These are phyloP conservation scores for Thalassarche chlororhynchos DNA, from an alignment of 2,113 vertebrate species.

Conservation along the genomic window DNA sequence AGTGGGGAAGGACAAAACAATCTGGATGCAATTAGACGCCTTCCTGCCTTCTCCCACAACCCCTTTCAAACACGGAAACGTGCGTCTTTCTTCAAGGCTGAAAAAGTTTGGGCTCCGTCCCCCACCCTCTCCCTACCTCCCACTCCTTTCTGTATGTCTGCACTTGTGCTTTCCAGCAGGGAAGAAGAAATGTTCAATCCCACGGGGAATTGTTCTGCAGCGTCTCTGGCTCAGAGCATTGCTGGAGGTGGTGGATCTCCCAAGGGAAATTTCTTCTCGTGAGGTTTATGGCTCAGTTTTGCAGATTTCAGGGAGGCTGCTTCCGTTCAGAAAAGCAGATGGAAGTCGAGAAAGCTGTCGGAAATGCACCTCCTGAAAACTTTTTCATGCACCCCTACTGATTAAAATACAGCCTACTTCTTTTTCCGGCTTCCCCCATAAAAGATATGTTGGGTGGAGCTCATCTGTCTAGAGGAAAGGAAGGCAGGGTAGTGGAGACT, in stretches of 20 bases:
- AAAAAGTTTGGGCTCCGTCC: background rate
- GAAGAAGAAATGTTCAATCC: background rate
- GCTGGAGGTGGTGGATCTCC: constrained; percentile 28
- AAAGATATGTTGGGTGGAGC: constrained; percentile 21
- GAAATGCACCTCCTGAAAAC: background rate
- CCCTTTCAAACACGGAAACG: background rate
- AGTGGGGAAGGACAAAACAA: constrained; percentile 21
- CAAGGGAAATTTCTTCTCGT: background rate
- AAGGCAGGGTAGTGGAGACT: background rate
- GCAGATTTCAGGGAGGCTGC: background rate
- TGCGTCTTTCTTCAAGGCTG: background rate
- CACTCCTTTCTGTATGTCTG: background rate
- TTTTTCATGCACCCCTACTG: background rate
- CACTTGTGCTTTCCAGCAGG: background rate
- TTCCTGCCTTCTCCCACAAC: background rate
- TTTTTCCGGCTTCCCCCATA: background rate
- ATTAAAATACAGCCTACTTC: background rate
- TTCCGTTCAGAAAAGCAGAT: background rate
- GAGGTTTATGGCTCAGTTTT: background rate
- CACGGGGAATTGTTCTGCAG: background rate
- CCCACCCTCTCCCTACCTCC: background rate
- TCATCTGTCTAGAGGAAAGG: constrained; percentile 8
- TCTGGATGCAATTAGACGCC: constrained; percentile 11
- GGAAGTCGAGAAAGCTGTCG: background rate
- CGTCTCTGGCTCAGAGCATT: background rate